Evolutionary conservation across 2,797 vertebrate genomes (phyloP), one percentile per base, ranked within the genome.

Genomic region (Acanthornis magna): DNA sequence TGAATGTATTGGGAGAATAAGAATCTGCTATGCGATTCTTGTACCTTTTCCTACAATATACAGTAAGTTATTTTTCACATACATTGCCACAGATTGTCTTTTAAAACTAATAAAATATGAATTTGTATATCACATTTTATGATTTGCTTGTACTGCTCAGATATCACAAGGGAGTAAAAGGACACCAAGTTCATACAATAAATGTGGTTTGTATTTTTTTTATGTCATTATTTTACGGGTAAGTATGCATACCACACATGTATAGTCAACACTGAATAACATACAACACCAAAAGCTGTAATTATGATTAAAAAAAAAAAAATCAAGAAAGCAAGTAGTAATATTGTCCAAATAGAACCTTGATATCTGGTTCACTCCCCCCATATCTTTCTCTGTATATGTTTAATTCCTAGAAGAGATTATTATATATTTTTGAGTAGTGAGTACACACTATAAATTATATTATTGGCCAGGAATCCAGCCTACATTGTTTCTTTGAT

Each of bases 341-440:
- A 38, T 70, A 83, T 74, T 63, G 7, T 55, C 29, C 15, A 42
- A 77, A 17, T 21, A 45, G 18, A 71, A n/a, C 3, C 9, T 70
- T 36, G 9, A 40, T 29, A 55, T 22, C 10, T 62, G 9, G 9
- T 63, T 67, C 51, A 61, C 8, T 10, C 0, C 4, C 0, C 7
- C 2, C 1, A 2, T 26, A 8, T 25, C 4, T 63, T 72, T 36
- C 9, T 54, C 16, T 71, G 3, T 23, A 32, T 34, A 30, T 58
- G 7, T 50, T 72, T 36, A 50, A 32, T 72, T 79, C 15, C 18
- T 68, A 38, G 7, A 75, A 92, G 45, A 2, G 3, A 29, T 38
- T 43, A 9, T 15, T 57, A 74, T 71, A 32, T 43, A 61, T 8
- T 67, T 89, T 43, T 72, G 3, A 17, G 1, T n/a, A 38, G 17